Conservation (phyloP, 2,113 vertebrate species). For the Scomber colias region DNA sequence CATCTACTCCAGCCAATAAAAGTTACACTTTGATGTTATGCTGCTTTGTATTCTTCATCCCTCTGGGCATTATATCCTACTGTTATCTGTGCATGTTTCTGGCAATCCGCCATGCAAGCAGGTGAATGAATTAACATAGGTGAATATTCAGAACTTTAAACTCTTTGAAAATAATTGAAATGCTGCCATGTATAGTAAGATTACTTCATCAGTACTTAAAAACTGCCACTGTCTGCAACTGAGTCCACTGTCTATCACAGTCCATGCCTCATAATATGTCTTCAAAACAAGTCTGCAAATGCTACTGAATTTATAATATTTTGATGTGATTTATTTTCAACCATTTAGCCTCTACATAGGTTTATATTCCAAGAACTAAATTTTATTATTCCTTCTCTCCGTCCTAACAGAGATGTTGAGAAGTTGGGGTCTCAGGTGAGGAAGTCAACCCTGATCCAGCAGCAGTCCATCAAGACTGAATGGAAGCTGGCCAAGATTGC, state of each 20-base stretch:
- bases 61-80: constrained; percentile 90
- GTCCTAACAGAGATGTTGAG: constrained; percentile 86
- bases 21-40: constrained; percentile 95
- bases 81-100: constrained; percentile 95
- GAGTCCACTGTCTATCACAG: not conserved
- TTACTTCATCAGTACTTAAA: not conserved
- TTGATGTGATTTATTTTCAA: not conserved
- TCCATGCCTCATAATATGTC: not conserved
- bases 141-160: constrained; percentile 9
- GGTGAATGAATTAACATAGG: constrained; percentile 70
- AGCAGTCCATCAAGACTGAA: constrained; percentile 90
- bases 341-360: not conserved
- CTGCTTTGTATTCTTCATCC: constrained; percentile 95
- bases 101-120: constrained; percentile 89
- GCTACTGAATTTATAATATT: too few species aligned
- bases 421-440: constrained; percentile 82
- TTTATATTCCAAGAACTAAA: not conserved
- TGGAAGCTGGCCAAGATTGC: constrained; percentile 96
- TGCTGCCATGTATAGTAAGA: not conserved
- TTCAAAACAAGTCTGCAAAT: not conserved
- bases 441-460: constrained; percentile 82
- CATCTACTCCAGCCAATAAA: constrained; percentile 90
- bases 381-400: not conserved
- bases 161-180: not conserved
- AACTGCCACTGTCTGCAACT: not conserved